Base-by-base conservation (phyloP, 2,113 vertebrate genomes). In the Gallinago paraguaiae region DNA sequence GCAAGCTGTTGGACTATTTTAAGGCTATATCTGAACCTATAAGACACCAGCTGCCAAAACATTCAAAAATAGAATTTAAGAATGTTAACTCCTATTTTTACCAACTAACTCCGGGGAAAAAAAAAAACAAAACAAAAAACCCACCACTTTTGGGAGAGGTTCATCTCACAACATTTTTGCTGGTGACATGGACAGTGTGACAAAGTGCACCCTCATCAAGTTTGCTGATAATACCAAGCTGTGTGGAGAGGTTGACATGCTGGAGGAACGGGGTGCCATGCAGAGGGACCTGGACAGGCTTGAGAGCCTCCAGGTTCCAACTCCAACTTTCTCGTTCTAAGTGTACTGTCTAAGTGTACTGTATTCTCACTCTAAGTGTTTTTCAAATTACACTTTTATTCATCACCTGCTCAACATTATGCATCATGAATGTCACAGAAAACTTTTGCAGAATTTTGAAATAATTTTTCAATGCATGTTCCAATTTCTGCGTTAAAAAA, bases 1-100 rank as follows among this genome's bases (percentile, higher is more conserved):
- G 8, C 59, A 67, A 93, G 41, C n/a, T 83, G 51, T 8, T 90
- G 17, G 61, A 94, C 71, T 96, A 94, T 92, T 93, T 95, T 84
- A 88, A 86, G 86, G 50, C 9, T 13, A 37, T 81, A 80, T 68
- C 61, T 77, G 64, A 92, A 89, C 69, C 69, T 43, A 6, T 75
- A 83, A 86, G 33, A 86, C 15, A 59, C 14, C 51, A 86, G 57
- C 53, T 94, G 39, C 90, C 67, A 93, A 75, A 95, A 86, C 8
- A 72, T 59, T 77, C 30, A 77, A 93, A 96, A 45, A 1, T 43
- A 54, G 46, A 87, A 82, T 65, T 86, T 86, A 93, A 84, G 60
- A 54, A 69, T 41, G 22, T 76, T 76, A 87, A 86, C 65, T 88
- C 50, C 69, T 83, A 60, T 82, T 89, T 86, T 87, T 71, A 81